Base-by-base conservation (phyloP, 2,113 vertebrate genomes). In the Strix uralensis region DNA sequence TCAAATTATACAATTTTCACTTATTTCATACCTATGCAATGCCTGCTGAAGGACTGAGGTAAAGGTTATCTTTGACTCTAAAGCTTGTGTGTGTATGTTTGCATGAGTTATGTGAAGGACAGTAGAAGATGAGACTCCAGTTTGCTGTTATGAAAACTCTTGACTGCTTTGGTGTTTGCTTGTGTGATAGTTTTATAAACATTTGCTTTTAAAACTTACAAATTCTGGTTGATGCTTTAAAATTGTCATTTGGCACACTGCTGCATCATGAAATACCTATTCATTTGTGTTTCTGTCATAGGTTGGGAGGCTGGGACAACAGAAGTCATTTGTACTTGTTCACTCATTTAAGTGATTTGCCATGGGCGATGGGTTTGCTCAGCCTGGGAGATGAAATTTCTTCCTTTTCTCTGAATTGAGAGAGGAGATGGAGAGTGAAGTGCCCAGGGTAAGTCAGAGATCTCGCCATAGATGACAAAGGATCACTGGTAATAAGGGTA, bases 21-120 rank as follows among this genome's bases (percentile, higher is more conserved):
- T 95, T 91, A 65, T 82, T 96, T 95, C 66, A 69, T 87, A 87
- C 54, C 42, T 75, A 12, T 61, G 32, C 46, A 90, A 81, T 54
- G 40, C 15, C 42, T 80, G 13, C 38, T 87, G n/a, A 81, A 95
- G 49, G n/a, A 66, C 54, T 80, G 46, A 85, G 11, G 49, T 79
- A 91, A 71, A 90, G 44, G 52, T 77, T 95, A 30, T 61, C 71
- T 91, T 75, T 36, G 30, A 81, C 61, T 40, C 27, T 79, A 69
- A 75, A 51, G 13, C 32, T 87, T 65, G 3, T 51, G 23, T 82
- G 30, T 10, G 7, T 90, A 82, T 30, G 7, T 10, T 58, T 77
- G 9, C 3, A 83, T 49, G 70, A 80, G 80, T 88, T 72, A 57
- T 44, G 32, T 72, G 34, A 81, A 63, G 23, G 40, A 30, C 30